phyloP scores from a whole-genome alignment of 2,888 invertebrate species.

The Drosophila vallismaia region DNA sequence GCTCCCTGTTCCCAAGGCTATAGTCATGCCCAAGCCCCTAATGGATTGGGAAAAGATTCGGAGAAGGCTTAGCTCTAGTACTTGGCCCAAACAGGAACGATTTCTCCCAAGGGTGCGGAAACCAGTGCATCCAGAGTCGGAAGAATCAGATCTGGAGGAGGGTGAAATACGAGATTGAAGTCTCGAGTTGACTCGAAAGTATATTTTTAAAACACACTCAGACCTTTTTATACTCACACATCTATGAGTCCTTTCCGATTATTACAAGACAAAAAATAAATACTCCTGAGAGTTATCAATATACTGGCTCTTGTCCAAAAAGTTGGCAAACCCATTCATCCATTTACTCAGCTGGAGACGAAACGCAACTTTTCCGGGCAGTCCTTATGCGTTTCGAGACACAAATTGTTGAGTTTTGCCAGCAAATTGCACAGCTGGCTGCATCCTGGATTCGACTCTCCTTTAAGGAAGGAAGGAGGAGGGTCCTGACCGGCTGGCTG shows the following conservation, averaged over 20 bases:
- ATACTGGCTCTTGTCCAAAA: conserved; percentile 29
- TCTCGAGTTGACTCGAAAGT: neutral
- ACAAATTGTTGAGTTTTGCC: conserved; percentile 68
- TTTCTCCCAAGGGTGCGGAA: neutral
- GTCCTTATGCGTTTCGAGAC: conserved; percentile 54
- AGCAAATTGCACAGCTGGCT: conserved; percentile 75
- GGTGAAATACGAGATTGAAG: conserved; percentile 46
- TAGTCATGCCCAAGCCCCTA: conserved; percentile 2
- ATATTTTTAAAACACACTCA: neutral
- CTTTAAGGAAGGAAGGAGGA: neutral
- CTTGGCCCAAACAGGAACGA: neutral
- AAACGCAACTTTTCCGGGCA: conserved; percentile 14
- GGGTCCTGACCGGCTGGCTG: neutral
- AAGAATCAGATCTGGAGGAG: conserved; percentile 33
- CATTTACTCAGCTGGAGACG: conserved; percentile 24
- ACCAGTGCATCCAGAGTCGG: too few relatives aligned
- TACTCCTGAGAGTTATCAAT: conserved; percentile 34
- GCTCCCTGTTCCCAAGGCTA: neutral
- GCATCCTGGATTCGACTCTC: conserved; percentile 42
- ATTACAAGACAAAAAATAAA: neutral
- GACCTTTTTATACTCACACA: neutral
- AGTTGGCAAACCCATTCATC: conserved; percentile 37
- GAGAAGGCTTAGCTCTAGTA: neutral
- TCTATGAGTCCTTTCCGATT: neutral
- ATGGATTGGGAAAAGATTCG: neutral